Percentiles rank a stretch among this genome's conserved stretches.
These are phyloP conservation scores for Dipus sagitta DNA, from an alignment of 2,797 vertebrate genomes.

Conservation along the genomic window DNA sequence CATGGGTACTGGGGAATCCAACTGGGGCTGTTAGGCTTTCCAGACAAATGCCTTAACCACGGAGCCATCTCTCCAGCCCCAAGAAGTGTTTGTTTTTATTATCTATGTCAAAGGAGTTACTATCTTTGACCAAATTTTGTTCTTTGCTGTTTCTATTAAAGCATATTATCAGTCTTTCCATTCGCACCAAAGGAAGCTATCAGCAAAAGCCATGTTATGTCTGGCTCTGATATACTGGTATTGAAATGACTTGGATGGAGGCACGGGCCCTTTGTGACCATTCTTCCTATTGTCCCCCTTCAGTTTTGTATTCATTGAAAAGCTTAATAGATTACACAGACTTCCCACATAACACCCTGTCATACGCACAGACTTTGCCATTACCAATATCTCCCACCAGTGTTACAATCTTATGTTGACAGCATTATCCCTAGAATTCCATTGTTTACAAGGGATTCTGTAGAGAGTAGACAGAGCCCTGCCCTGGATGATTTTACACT, in stretches of 20 bases:
- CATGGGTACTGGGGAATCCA: too few relatives aligned
- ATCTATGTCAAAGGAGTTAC: neutral
- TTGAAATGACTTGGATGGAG: neutral
- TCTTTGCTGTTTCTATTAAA: neutral
- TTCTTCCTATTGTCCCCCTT: neutral
- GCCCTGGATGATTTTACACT: neutral
- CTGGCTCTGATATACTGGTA: neutral
- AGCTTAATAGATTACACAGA: neutral
- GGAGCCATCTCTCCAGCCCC: too few relatives aligned
- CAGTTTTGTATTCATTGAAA: slow-evolving; percentile 13
- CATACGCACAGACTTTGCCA: neutral
- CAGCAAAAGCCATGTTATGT: neutral
- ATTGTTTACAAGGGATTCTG: neutral
- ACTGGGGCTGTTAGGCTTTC: too few relatives aligned
- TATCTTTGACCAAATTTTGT: neutral
- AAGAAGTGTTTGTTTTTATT: neutral
- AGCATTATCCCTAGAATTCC: neutral
- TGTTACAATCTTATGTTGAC: neutral
- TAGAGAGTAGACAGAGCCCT: neutral
- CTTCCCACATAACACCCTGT: too few relatives aligned
- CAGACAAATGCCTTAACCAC: too few relatives aligned
- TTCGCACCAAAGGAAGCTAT: neutral
- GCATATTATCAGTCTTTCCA: neutral
- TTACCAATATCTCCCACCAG: neutral
- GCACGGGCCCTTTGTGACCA: neutral